Conservation (phyloP, 2,113 vertebrate species). For the Peromyscus californicus region DNA sequence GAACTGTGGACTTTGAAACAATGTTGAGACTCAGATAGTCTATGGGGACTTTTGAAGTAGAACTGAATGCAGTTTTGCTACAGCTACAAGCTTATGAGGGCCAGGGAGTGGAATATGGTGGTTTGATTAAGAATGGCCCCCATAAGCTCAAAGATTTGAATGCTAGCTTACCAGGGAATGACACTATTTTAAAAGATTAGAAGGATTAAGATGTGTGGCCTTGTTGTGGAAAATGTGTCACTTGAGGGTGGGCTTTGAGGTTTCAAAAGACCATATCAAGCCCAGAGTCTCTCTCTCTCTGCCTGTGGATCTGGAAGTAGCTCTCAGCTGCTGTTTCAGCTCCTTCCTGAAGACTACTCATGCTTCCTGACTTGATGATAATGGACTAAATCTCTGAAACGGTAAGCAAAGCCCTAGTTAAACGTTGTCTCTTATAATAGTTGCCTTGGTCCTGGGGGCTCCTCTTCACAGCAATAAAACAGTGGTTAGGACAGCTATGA, state of each 20-base stretch:
- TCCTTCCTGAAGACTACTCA: background rate
- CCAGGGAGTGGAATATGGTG: background rate
- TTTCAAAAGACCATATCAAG: background rate
- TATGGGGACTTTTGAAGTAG: background rate
- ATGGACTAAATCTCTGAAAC: background rate
- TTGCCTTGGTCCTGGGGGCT: background rate
- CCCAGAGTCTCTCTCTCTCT: background rate
- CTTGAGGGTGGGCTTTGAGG: background rate
- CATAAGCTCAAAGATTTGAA: background rate
- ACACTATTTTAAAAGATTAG: background rate
- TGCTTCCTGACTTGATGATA: background rate
- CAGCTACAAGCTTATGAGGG: background rate
- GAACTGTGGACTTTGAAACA: background rate
- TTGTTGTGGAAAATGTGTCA: background rate
- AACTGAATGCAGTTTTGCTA: background rate
- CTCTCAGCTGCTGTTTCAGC: background rate
- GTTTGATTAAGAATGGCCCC: background rate
- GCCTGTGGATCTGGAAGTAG: background rate
- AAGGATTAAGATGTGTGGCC: background rate
- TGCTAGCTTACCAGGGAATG: background rate
- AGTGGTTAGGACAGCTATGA: background rate
- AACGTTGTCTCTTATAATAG: background rate
- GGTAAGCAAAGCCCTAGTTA: background rate
- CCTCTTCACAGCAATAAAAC: background rate
- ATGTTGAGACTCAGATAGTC: background rate